These are phyloP conservation scores for Dasypogon diadema DNA, from an alignment of 2,888 invertebrate genomes.

Conservation along the genomic window DNA sequence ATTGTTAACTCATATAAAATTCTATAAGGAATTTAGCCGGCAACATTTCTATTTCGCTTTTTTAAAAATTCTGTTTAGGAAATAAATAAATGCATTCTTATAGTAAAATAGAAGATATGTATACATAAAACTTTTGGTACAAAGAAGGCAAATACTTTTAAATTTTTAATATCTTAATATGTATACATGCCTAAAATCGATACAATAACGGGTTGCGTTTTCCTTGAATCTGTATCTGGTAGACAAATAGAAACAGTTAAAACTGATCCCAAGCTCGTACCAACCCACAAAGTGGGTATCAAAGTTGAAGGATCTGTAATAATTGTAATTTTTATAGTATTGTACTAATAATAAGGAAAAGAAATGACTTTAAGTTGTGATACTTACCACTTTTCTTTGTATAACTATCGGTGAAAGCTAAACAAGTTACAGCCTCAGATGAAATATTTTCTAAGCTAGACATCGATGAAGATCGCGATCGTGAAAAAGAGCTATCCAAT, in stretches of 20 bases:
- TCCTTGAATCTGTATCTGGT: constrained; percentile 82
- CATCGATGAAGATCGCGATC: constrained; percentile 97
- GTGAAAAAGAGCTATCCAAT: constrained; percentile 95
- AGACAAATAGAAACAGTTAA: constrained; percentile 91
- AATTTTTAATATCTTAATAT: too few species aligned
- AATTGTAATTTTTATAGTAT: constrained; percentile 40
- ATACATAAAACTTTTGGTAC: too few species aligned
- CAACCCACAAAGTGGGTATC: constrained; percentile 95
- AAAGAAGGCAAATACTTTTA: too few species aligned
- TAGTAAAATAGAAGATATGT: too few species aligned
- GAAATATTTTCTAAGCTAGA: constrained; percentile 97
- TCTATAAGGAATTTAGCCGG: too few species aligned
- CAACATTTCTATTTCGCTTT: too few species aligned
- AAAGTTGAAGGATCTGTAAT: constrained; percentile 82
- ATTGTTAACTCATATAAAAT: too few species aligned
- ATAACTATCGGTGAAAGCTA: constrained; percentile 96
- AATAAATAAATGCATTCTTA: too few species aligned
- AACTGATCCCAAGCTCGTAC: constrained; percentile 96
- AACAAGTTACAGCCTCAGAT: constrained; percentile 94
- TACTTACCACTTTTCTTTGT: constrained; percentile 90
- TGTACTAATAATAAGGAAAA: not conserved
- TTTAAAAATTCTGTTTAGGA: too few species aligned
- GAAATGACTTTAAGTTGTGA: not conserved
- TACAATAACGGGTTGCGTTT: constrained; percentile 87
- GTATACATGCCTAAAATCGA: constrained; percentile 83